Evolutionary conservation across 2,113 vertebrate species (phyloP), one percentile per base, ranked within the genome.

Genomic region (Corydoras sp.): DNA sequence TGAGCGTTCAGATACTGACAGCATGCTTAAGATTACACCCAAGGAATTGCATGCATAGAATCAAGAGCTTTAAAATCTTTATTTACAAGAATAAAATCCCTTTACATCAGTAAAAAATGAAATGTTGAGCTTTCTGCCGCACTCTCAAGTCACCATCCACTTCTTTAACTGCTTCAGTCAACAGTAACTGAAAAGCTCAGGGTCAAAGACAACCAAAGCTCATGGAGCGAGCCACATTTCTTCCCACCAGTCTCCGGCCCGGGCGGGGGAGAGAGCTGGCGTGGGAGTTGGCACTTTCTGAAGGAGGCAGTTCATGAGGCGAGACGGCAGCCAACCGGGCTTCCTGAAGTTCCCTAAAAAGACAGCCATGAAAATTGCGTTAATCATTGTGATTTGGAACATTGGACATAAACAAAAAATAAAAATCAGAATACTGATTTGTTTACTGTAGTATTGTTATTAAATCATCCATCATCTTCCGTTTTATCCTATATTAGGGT

Each of bases 281-380:
- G 10, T 79, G 82, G 0, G 32, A 58, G 71, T 74, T 9, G 55
- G 73, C 68, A 58, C 68, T 62, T 75, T 85, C 32, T 71, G 81
- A 71, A 73, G 70, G 51, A 12, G 73, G 67, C 54, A 11, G 72
- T 4, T 85, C 81, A 76, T 79, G 88, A 15, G 74, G 85, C 15
- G 90, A 89, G 64, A 79, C 79, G 61, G 88, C 91, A 32, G 91
- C 88, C 77, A 89, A 81, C 12, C 93, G 92, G 48, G 89, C 92
- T 78, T 93, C 92, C 83, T 89, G 86, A 62, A 99, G 90, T 84
- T 97, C 92, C 80, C 96, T 98, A 14, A 50, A 30, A 65, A 10
- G 61, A 12, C 58, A 58, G 66, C 43, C 62, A 18, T 10, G 7
- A 43, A 43, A 5, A 43, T 2, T 43, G 35, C 35, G 2, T 43